Percentiles rank a stretch among this genome's conserved stretches.
phyloP scores from a whole-genome alignment of 2,797 vertebrate species.

The Myripristis murdjan region DNA sequence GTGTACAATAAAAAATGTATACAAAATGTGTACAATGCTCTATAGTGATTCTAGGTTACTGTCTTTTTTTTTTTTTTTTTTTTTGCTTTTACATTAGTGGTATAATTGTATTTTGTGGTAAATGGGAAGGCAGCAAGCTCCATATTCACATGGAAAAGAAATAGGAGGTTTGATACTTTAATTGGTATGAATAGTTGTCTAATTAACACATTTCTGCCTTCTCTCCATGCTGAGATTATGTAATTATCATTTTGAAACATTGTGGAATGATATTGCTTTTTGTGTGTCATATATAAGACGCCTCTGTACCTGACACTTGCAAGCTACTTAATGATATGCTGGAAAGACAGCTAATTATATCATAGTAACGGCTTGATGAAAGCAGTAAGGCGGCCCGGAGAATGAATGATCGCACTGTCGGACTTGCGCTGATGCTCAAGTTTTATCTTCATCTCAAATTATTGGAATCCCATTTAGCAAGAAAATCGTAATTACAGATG shows the following conservation, averaged over 20 bases:
- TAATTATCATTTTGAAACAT: slow-evolving; percentile 85
- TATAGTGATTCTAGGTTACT: background rate
- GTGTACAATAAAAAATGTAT: background rate
- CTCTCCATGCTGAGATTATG: slow-evolving; percentile 82
- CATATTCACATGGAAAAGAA: slow-evolving; percentile 19
- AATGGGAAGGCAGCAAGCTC: slow-evolving; percentile 28
- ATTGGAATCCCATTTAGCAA: slow-evolving; percentile 61
- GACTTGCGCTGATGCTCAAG: slow-evolving; percentile 33
- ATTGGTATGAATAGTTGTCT: slow-evolving; percentile 85
- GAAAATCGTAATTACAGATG: slow-evolving; percentile 63
- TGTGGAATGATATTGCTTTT: slow-evolving; percentile 79
- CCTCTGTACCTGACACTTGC: slow-evolving; percentile 86
- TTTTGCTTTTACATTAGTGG: slow-evolving; percentile 13
- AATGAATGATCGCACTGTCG: slow-evolving; percentile 66
- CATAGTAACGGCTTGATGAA: slow-evolving; percentile 85
- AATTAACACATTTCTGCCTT: slow-evolving; percentile 85
- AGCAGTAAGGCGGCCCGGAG: slow-evolving; percentile 70
- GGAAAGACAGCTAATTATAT: slow-evolving; percentile 87
- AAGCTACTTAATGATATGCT: slow-evolving; percentile 85
- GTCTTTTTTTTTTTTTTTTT: background rate
- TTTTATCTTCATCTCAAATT: slow-evolving; percentile 60
- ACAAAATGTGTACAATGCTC: background rate
- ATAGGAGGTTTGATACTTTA: slow-evolving; percentile 72
- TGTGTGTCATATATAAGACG: slow-evolving; percentile 77
- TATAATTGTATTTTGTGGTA: slow-evolving; percentile 37